These are phyloP conservation scores for Pollenia amentaria DNA, from an alignment of 2,888 invertebrate genomes.

Conservation along the genomic window DNA sequence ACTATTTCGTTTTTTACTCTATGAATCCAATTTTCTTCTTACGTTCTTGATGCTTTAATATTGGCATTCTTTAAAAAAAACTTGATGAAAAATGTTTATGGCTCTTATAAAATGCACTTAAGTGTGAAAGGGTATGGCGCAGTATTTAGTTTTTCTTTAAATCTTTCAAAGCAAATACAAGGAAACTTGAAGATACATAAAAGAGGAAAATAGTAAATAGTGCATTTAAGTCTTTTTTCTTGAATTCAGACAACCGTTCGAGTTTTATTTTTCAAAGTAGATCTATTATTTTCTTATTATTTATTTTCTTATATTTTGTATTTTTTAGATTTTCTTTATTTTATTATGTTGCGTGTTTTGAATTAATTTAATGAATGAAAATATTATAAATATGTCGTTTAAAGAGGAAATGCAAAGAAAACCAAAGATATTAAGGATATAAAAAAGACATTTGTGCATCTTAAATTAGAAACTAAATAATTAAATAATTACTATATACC, in stretches of 20 bases:
- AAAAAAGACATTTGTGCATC: background rate
- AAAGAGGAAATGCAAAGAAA: too few relatives aligned
- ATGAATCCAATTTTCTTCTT: constrained; percentile 35
- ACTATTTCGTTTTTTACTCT: constrained; percentile 5
- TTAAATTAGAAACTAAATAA: too few relatives aligned
- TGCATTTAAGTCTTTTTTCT: constrained; percentile 13
- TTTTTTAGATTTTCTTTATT: background rate
- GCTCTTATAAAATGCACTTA: background rate
- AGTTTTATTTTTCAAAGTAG: background rate
- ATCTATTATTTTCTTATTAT: background rate
- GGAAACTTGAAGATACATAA: too few relatives aligned
- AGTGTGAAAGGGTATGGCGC: background rate
- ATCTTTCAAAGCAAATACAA: background rate
- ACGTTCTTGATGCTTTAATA: constrained; percentile 24
- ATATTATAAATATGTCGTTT: background rate
- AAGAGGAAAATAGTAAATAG: constrained; percentile 18
- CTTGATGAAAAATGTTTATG: constrained; percentile 46
- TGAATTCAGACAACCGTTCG: background rate
- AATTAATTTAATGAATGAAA: constrained; percentile 14
- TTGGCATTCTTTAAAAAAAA: constrained; percentile 35
- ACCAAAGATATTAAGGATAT: background rate
- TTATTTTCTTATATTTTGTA: constrained; percentile 6
- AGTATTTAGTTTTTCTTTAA: constrained; percentile 13
- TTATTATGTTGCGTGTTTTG: constrained; percentile 29
- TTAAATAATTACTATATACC: too few relatives aligned